Evolutionary conservation across 1,140 invertebrate genomes (phyloP), one percentile per base, ranked within the genome.

Genomic region (Bombyx mori): DNA sequence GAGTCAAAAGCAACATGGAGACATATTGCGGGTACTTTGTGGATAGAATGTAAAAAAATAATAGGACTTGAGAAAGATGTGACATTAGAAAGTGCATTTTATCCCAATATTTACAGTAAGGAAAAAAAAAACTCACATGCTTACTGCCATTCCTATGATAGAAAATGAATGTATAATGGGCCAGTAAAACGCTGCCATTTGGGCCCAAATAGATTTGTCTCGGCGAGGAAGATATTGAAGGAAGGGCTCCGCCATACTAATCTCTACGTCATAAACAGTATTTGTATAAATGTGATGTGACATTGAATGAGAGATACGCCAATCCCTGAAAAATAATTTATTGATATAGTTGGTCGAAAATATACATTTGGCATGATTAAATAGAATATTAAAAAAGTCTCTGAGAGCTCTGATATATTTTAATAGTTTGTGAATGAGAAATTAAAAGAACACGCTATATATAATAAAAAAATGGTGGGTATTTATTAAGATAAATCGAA

Each of bases 211-310:
- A 7, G 75, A 68, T 61, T 86, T 86, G 26, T 76, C 59, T 50
- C 62, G 63, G 42, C 63, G 64, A 0, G 84, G 84, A 44, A 85
- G 42, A 53, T 67, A 85, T 46, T 69, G 63, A 9, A 87, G 63
- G 45, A 92, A 88, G 0, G 94, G 94, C 69, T 95, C 94, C 44
- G 93, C 74, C 49, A 86, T 70, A 46, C 91, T 91, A 2, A 96
- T 86, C 75, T 97, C 95, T 43, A 92, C 82, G 78, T 97, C 95
- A 71, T 92, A 88, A 3, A 92, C 80, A 0, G 95, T 95, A 69
- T 97, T 97, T 0, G 95, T 91, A 72, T 93, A 94, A 35, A 94
- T 77, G 75, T 97, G 95, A 75, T 97, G 95, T 42, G 94, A 95
- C 56, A 96, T 70, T 0, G 89, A 90, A 69, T 97, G 95, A 0